Conservation (phyloP, 2,888 invertebrate genomes). For the Taenaris catops region DNA sequence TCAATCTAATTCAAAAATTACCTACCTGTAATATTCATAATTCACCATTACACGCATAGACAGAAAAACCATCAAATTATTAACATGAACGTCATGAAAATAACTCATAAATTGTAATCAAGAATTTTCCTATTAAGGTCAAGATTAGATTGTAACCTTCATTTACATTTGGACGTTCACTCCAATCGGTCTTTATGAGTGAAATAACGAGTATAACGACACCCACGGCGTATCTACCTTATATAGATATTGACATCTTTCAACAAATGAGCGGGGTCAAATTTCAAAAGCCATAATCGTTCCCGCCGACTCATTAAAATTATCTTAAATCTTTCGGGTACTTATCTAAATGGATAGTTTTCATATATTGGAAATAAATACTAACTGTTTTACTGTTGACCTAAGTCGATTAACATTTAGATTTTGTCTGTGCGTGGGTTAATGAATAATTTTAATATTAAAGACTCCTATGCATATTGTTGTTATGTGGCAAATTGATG, state of each 20-base stretch:
- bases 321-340: constrained; percentile 4
- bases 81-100: constrained; percentile 14
- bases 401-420: too few relatives aligned
- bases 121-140: constrained; percentile 37
- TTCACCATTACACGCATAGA: background rate
- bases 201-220: constrained; percentile 34
- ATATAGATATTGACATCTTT: constrained; percentile 37
- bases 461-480: too few relatives aligned
- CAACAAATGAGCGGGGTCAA: constrained; percentile 35
- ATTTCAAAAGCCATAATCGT: constrained; percentile 25
- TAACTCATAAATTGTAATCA: constrained; percentile 26
- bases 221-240: constrained; percentile 37
- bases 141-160: constrained; percentile 34
- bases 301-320: constrained; percentile 6
- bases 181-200: constrained; percentile 27
- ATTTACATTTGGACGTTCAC: constrained; percentile 35
- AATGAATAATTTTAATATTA: too few relatives aligned
- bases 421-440: too few relatives aligned
- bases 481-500: too few relatives aligned
- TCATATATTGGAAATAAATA: too few relatives aligned
- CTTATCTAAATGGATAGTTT: background rate
- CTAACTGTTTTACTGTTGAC: too few relatives aligned
- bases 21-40: too few relatives aligned
- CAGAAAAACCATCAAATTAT: constrained; percentile 10
- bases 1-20: too few relatives aligned